These are phyloP conservation scores for Verasper variegatus DNA, from an alignment of 2,113 vertebrate genomes.

Conservation along the genomic window DNA sequence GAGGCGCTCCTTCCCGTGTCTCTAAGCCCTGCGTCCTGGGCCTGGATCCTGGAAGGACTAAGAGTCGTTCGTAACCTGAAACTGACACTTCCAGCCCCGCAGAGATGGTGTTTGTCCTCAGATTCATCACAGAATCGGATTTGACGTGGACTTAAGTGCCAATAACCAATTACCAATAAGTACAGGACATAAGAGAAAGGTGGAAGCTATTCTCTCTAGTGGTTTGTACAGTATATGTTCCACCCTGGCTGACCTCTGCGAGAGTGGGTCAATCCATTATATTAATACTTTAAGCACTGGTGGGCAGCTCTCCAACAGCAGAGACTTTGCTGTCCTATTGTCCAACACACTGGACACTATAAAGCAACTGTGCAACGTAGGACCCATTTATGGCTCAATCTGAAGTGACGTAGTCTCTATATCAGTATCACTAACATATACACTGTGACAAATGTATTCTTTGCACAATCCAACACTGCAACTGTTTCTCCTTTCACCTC, in stretches of 20 bases:
- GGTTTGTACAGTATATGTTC: background rate
- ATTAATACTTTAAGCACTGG: slow-evolving; percentile 45
- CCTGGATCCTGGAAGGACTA: slow-evolving; percentile 54
- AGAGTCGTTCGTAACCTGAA: slow-evolving; percentile 50
- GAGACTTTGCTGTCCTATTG: background rate
- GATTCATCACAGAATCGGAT: background rate
- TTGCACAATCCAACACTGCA: background rate
- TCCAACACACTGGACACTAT: slow-evolving; percentile 9
- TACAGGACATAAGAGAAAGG: slow-evolving; percentile 19
- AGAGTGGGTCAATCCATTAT: slow-evolving; percentile 52
- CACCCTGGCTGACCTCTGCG: slow-evolving; percentile 25
- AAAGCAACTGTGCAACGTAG: background rate
- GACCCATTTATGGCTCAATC: background rate
- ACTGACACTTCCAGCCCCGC: slow-evolving; percentile 51
- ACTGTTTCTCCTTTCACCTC: no score
- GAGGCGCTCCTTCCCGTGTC: slow-evolving; percentile 10
- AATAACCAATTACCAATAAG: slow-evolving; percentile 8
- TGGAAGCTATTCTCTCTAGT: slow-evolving; percentile 30
- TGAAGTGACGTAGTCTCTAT: background rate
- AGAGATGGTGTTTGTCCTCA: slow-evolving; percentile 7
- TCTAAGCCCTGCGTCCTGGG: slow-evolving; percentile 37
- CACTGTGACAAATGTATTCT: background rate
- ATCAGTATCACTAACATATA: slow-evolving; percentile 22
- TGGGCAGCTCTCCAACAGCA: slow-evolving; percentile 32
- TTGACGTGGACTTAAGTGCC: background rate